Conservation (phyloP, 2,797 vertebrate genomes). For the Lophotriccus pileatus region DNA sequence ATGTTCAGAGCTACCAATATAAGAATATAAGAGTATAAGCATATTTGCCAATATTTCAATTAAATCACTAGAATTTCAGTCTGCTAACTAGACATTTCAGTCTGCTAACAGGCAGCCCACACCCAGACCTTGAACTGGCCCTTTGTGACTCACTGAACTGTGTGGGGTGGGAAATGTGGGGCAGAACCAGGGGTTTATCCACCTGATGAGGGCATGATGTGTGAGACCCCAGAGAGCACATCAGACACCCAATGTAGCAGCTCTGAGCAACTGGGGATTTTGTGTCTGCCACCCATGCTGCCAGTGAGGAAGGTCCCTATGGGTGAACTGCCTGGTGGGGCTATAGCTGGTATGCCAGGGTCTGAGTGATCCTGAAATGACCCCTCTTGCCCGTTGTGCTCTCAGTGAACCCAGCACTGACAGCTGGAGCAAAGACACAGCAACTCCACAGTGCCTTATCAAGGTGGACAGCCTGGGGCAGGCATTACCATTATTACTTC, state of each 20-base stretch:
- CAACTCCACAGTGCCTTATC: accelerated
- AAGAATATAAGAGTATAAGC: neutral
- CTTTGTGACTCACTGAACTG: neutral
- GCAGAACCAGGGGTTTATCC: neutral
- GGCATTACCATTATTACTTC: neutral
- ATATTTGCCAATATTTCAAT: neutral
- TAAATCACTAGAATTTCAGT: neutral
- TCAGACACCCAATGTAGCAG: too few species aligned
- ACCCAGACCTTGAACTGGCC: neutral
- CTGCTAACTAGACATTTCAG: neutral
- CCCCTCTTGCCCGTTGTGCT: neutral
- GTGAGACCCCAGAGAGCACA: neutral
- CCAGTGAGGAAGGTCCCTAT: neutral
- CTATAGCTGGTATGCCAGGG: neutral
- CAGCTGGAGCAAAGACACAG: neutral
- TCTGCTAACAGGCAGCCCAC: too few species aligned
- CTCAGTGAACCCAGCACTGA: neutral
- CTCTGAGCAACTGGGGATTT: neutral
- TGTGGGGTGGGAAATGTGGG: neutral
- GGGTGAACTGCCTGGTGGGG: neutral
- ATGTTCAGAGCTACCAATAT: neutral
- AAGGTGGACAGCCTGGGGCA: neutral
- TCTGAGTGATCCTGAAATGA: neutral
- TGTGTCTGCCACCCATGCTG: neutral
- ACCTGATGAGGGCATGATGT: accelerated